Evolutionary conservation across 2,888 invertebrate species (phyloP).

Genomic region (Cosmopolites sordidus): DNA sequence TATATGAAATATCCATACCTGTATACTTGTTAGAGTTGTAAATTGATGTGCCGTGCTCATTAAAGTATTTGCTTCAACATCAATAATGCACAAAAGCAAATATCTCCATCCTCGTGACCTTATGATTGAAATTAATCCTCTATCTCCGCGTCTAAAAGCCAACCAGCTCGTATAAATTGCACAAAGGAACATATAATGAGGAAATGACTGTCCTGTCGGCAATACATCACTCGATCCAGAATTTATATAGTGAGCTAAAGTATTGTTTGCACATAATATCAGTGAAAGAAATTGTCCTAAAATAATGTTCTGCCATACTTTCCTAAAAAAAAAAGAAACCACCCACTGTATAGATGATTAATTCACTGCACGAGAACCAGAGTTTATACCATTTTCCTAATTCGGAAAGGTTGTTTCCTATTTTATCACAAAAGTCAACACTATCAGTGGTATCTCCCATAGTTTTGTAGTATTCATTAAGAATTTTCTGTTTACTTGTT

Average conservation of each 20-base stretch:
- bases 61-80: slow-evolving; percentile 83
- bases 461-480: slow-evolving; percentile 25
- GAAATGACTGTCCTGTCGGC: slow-evolving; percentile 76
- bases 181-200: slow-evolving; percentile 73
- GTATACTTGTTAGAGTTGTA: slow-evolving; percentile 68
- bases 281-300: slow-evolving; percentile 73
- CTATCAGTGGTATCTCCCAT: slow-evolving; percentile 37
- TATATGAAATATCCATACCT: slow-evolving; percentile 50
- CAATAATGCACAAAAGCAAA: slow-evolving; percentile 69
- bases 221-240: slow-evolving; percentile 66
- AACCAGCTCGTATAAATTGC: slow-evolving; percentile 73
- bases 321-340: slow-evolving; percentile 50
- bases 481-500: not conserved
- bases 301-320: slow-evolving; percentile 68
- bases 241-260: slow-evolving; percentile 66
- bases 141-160: slow-evolving; percentile 63
- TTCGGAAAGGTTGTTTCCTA: slow-evolving; percentile 63
- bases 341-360: not conserved
- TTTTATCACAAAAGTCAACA: slow-evolving; percentile 60
- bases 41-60: slow-evolving; percentile 76
- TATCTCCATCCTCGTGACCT: slow-evolving; percentile 73
- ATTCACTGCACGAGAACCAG: slow-evolving; percentile 5
- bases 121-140: slow-evolving; percentile 59
- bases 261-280: slow-evolving; percentile 72
- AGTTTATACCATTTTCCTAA: slow-evolving; percentile 62